Conservation (phyloP, 1,140 invertebrate species). For the Neodiprion virginianus region DNA sequence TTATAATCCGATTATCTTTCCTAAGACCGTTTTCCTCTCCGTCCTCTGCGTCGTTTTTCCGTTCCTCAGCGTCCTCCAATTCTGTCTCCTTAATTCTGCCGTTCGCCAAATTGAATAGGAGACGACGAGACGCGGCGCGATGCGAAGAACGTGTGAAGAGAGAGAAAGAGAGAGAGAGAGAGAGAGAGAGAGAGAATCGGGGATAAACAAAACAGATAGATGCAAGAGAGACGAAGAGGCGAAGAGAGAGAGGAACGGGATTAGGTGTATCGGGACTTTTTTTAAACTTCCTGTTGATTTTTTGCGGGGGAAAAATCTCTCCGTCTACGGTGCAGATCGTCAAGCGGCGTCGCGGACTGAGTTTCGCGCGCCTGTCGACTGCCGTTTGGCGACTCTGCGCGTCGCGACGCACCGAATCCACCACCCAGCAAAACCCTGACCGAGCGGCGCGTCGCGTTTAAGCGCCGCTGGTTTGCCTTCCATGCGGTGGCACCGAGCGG, state of each 20-base stretch:
- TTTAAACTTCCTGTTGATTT: not conserved
- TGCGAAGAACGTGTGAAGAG: not conserved
- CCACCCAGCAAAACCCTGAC: constrained; percentile 3
- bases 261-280: constrained; percentile 19
- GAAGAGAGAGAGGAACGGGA: not conserved
- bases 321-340: constrained; percentile 1
- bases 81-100: constrained; percentile 39
- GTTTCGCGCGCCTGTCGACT: constrained; percentile 9
- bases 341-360: not conserved
- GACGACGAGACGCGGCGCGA: not conserved
- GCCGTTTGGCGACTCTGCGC: constrained; percentile 1
- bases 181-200: not conserved
- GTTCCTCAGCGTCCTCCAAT: constrained; percentile 40
- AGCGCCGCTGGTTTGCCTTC: constrained; percentile 57
- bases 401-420: not conserved
- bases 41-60: constrained; percentile 31
- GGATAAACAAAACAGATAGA: not conserved
- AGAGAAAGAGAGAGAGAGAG: constrained; percentile 6
- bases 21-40: constrained; percentile 42
- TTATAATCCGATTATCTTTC: too few species aligned
- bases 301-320: not conserved
- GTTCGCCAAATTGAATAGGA: constrained; percentile 19
- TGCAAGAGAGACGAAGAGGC: not conserved
- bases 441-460: constrained; percentile 32
- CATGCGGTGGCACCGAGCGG: constrained; percentile 40